Base-by-base conservation (phyloP, 2,797 vertebrate genomes). In the Peromyscus nudipes region DNA sequence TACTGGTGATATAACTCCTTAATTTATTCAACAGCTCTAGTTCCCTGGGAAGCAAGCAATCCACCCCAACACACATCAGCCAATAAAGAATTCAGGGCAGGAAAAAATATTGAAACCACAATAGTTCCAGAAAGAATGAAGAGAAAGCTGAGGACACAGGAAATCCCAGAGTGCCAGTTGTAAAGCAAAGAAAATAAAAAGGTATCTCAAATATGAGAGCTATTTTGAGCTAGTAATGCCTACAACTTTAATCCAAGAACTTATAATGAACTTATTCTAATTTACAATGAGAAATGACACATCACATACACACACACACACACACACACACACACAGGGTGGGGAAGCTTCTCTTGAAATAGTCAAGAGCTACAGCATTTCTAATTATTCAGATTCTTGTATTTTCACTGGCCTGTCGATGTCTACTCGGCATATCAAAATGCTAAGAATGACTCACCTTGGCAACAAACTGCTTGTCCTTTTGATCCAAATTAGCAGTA, bases 391-490 rank as follows among this genome's bases (percentile, higher is more conserved):
- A 93, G 25, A 91, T 49, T 62, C n/a, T n/a, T 83, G 57, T 82
- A 67, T 87, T 67, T 83, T 81, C 88, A 81, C 81, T 82, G 25
- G 46, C 62, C 71, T 87, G 46, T 90, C 79, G 75, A 76, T 49
- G 29, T 86, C 89, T 64, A 93, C 83, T 89, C 12, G 52, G 43
- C 83, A 80, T 76, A 81, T 64, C 86, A 84, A 91, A 89, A 89
- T 29, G 93, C 77, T 19, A 16, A 96, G 71, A 89, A 73, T 85
- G 21, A 3, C 99, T 99, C 98, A 99, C 99, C 99, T 99, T 99
- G 97, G 99, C 99, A 55, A 99, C 99, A 57, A 99, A 99, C 96
- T 99, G 99, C 98, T 99, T 99, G 98, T 99, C 99, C 98, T 99
- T 99, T 98, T 99, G 99, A 95, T 99, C 99, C 99, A 99, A 97